Evolutionary conservation across 2,888 invertebrate genomes (phyloP).

Genomic region (Rhingia campestris): DNA sequence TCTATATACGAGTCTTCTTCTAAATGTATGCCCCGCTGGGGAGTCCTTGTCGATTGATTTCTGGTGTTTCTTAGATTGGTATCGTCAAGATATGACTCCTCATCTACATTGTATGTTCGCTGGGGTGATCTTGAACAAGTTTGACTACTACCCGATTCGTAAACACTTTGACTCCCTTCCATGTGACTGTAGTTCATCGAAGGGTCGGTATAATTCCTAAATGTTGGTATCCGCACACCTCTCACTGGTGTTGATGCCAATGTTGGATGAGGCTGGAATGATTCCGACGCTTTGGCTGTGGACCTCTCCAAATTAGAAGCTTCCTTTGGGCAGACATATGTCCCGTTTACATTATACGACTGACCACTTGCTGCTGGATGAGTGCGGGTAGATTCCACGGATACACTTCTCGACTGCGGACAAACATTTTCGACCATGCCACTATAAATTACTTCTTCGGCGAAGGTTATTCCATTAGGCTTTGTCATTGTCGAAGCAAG

Average conservation of each 20-base stretch:
- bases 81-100: not conserved
- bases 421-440: not conserved
- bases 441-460: conserved; percentile 1
- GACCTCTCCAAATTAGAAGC: not conserved
- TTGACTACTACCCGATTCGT: not conserved
- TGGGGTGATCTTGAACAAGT: not conserved
- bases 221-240: conserved; percentile 22
- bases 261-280: conserved; percentile 64
- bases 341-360: not conserved
- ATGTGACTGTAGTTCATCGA: conserved; percentile 46
- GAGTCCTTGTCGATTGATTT: not conserved
- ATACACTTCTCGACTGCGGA: not conserved
- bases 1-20: no score
- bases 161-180: conserved; percentile 46
- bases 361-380: not conserved
- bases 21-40: not conserved
- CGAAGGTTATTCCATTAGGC: not conserved
- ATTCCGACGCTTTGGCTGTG: not conserved
- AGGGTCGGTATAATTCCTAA: conserved; percentile 74
- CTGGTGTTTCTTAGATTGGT: not conserved
- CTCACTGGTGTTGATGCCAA: conserved; percentile 65
- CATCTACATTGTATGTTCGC: not conserved
- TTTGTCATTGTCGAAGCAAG: conserved; percentile 1
- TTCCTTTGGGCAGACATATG: not conserved
- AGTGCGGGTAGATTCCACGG: not conserved